Base-by-base conservation (phyloP, 2,113 vertebrate species). In the Sylvietta virens region DNA sequence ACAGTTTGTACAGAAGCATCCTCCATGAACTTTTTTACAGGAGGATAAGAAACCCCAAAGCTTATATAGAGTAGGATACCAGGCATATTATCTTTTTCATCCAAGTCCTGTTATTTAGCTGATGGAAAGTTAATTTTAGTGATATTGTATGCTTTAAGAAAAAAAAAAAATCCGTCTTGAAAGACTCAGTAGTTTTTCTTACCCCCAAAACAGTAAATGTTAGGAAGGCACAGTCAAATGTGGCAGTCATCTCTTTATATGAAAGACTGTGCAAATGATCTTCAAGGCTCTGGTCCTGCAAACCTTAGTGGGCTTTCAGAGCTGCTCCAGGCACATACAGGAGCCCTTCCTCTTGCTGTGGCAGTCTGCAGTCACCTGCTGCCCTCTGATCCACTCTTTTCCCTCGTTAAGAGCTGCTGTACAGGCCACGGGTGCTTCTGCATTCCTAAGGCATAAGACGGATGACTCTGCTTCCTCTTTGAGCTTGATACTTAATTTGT, bases 241-340 rank as follows among this genome's bases (percentile, higher is more conserved):
- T 50, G 57, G 30, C 39, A 30, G 12, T 44, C 5, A 3, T 44
- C 27, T 88, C 44, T 79, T 62, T 65, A 23, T 51, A 26, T 5
- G 17, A 42, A 72, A 15, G 22, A 67, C 8, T 42, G 9, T 64
- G 22, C n/a, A 65, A 48, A 80, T 66, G 53, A 31, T 56, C 28
- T 85, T 73, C 35, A 47, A 67, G 40, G 28, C 37, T 30, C 10
- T 2, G 4, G 23, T 57, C 28, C 33, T 67, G 11, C 39, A 83
- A 50, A 26, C 39, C 58, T 61, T 6, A 3, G 4, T 56, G 64
- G 58, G 40, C 30, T 77, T 70, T 66, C 77, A 58, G 8, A 67
- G 35, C 54, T 58, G 40, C n/a, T 61, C 11, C 42, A 64, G 62
- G 13, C n/a, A 9, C 1, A 2, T 1, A 3, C 3, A 1, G 9